Evolutionary conservation across 1,140 invertebrate genomes (phyloP).

Genomic region (Eupristina koningsbergeri): DNA sequence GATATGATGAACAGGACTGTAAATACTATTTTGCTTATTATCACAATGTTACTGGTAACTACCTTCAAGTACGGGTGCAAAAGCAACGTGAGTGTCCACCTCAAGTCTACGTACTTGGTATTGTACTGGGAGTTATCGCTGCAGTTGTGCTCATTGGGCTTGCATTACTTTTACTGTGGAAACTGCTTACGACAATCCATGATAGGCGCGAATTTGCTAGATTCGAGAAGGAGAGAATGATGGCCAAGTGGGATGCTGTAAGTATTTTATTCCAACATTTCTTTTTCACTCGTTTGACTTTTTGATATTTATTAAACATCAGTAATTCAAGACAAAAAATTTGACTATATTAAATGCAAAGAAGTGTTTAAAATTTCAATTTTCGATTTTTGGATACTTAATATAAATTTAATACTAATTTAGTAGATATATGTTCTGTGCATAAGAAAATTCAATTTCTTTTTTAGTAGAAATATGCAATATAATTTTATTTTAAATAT

Average conservation of each 20-base stretch:
- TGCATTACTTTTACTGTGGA: slow-evolving; percentile 94
- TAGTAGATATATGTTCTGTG: too few species aligned
- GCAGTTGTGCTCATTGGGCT: slow-evolving; percentile 89
- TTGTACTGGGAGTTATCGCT: slow-evolving; percentile 95
- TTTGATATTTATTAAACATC: too few species aligned
- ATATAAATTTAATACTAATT: too few species aligned
- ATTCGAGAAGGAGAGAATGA: slow-evolving; percentile 96
- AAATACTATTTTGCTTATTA: slow-evolving; percentile 90
- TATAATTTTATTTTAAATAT: too few species aligned
- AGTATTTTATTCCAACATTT: slow-evolving; percentile 54
- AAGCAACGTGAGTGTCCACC: slow-evolving; percentile 86
- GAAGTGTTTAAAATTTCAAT: too few species aligned
- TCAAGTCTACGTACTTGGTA: slow-evolving; percentile 83
- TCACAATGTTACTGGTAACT: slow-evolving; percentile 75
- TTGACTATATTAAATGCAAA: too few species aligned
- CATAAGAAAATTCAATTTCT: too few species aligned
- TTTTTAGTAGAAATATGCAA: too few species aligned
- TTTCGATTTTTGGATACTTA: too few species aligned
- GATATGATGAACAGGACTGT: slow-evolving; percentile 89
- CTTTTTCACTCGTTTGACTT: too few species aligned
- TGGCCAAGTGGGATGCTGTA: slow-evolving; percentile 96
- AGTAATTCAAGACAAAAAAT: too few species aligned
- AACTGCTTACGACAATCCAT: slow-evolving; percentile 95
- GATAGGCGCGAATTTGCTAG: slow-evolving; percentile 96
- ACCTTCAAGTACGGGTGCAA: slow-evolving; percentile 79